phyloP scores from a whole-genome alignment of 2,113 vertebrate genomes.

The Emydura subglobosa region DNA sequence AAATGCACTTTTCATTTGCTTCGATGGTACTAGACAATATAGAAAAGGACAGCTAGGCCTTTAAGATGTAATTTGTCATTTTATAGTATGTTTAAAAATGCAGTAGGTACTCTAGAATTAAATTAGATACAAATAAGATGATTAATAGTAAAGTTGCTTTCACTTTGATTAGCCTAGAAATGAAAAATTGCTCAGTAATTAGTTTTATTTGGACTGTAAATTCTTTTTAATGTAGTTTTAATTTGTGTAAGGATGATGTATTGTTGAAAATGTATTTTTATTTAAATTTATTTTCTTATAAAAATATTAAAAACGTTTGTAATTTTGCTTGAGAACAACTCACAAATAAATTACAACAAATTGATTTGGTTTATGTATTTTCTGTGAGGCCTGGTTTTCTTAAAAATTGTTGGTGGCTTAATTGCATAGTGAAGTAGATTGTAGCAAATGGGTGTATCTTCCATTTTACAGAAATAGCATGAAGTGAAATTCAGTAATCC shows the following conservation, averaged over 20 bases:
- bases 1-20: constrained; percentile 76
- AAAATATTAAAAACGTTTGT: constrained; percentile 81
- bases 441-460: background rate
- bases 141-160: constrained; percentile 67
- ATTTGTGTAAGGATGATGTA: constrained; percentile 76
- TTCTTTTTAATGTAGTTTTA: constrained; percentile 75
- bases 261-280: constrained; percentile 84
- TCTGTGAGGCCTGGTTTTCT: constrained; percentile 26
- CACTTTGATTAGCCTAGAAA: constrained; percentile 73
- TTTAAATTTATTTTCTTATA: constrained; percentile 88
- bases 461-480: background rate
- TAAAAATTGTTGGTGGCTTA: background rate
- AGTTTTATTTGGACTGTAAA: constrained; percentile 78
- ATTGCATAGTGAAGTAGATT: background rate
- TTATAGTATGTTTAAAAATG: constrained; percentile 67
- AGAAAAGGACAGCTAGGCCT: background rate
- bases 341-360: constrained; percentile 77
- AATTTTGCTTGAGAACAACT: constrained; percentile 79
- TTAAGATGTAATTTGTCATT: constrained; percentile 55
- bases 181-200: constrained; percentile 68
- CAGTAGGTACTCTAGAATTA: constrained; percentile 69
- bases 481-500: background rate
- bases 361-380: constrained; percentile 18
- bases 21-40: constrained; percentile 67
- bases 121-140: constrained; percentile 62